phyloP scores from a whole-genome alignment of 2,888 invertebrate species.

The Tetranychus truncatus region DNA sequence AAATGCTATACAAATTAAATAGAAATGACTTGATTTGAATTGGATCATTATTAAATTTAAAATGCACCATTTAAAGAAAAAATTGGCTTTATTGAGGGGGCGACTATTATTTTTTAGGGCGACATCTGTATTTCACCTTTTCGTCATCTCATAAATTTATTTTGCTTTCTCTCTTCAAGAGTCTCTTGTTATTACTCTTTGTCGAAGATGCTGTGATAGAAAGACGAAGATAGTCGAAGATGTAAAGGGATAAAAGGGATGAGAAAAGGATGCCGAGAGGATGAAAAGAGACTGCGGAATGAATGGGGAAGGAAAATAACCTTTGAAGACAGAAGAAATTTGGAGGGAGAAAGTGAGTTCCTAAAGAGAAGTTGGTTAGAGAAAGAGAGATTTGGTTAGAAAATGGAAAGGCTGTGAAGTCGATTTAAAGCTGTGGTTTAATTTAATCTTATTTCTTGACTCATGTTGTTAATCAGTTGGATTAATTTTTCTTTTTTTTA shows the following conservation, averaged over 20 bases:
- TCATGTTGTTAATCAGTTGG: background rate
- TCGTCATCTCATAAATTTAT: too few species aligned
- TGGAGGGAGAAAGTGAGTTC: slow-evolving; percentile 4
- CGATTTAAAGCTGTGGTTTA: background rate
- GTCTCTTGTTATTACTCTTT: too few species aligned
- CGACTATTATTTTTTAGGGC: too few species aligned
- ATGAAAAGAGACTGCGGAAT: slow-evolving; percentile 6
- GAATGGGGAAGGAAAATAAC: too few species aligned
- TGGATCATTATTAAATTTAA: too few species aligned
- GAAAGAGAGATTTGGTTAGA: background rate
- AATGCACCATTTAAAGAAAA: too few species aligned
- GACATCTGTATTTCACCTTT: too few species aligned
- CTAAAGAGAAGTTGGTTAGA: background rate
- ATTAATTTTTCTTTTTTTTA: background rate
- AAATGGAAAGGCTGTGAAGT: background rate
- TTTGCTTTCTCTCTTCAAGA: too few species aligned
- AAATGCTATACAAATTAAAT: too few species aligned
- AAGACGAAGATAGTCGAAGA: slow-evolving; percentile 10
- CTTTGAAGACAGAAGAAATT: background rate
- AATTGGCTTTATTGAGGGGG: too few species aligned
- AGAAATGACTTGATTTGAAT: too few species aligned
- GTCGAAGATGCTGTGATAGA: background rate
- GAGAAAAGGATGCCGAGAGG: background rate
- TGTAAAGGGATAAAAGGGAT: background rate
- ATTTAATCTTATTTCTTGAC: background rate